These are phyloP conservation scores for Melinaea marsaeus DNA, from an alignment of 2,888 invertebrate genomes.

Conservation along the genomic window DNA sequence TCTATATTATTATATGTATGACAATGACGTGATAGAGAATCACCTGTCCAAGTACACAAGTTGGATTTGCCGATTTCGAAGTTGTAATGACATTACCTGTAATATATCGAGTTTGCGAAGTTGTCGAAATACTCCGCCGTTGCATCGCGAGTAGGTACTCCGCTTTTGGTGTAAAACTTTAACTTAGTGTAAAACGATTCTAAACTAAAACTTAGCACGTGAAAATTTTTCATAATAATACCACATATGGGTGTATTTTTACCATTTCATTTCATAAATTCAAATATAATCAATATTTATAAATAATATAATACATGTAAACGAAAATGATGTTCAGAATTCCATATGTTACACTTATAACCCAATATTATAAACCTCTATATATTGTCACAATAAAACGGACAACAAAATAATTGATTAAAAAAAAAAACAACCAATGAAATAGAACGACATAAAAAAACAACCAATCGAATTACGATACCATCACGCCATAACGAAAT, in stretches of 20 bases:
- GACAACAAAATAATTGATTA: too few species aligned
- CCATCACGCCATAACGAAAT: constrained; percentile 26
- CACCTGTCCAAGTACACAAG: constrained; percentile 19
- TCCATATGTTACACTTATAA: too few species aligned
- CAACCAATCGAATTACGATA: constrained; percentile 14
- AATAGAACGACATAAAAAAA: constrained; percentile 7
- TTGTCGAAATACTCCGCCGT: constrained; percentile 52
- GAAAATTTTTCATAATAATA: constrained; percentile 9
- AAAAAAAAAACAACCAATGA: too few species aligned
- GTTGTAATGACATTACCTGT: constrained; percentile 44
- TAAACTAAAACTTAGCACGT: constrained; percentile 17
- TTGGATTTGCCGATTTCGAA: constrained; percentile 31
- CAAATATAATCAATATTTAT: too few species aligned
- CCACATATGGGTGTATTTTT: too few species aligned
- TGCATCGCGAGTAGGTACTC: constrained; percentile 43
- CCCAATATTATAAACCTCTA: too few species aligned
- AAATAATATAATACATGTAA: too few species aligned
- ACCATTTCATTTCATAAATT: too few species aligned
- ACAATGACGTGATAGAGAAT: constrained; percentile 10
- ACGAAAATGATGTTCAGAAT: too few species aligned
- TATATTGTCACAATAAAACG: too few species aligned
- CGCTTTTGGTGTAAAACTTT: constrained; percentile 57
- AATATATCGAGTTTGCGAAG: constrained; percentile 53
- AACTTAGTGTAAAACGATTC: constrained; percentile 18
- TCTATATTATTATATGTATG: too few species aligned